Evolutionary conservation across 1,140 invertebrate genomes (phyloP), one percentile per base, ranked within the genome.

Genomic region (Calephelis nemesis): DNA sequence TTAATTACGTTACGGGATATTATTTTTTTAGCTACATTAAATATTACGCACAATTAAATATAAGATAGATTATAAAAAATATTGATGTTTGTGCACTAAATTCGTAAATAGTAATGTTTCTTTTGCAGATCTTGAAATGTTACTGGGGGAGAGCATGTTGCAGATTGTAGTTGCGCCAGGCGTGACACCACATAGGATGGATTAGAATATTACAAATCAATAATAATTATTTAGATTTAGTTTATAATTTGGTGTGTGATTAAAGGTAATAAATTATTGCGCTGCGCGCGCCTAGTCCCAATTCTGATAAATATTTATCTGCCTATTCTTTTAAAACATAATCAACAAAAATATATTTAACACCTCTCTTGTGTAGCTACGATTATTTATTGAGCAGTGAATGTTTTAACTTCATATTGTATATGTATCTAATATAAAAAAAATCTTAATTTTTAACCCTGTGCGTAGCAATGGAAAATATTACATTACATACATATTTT

Each of bases 401-500:
- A 71, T 82, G 74, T 72, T 75, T 70, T 81, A 45, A 76, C 74
- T 78, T 82, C 80, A 85, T 82, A 84, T 82, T 83, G 78, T 83
- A 76, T 81, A 71, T 79, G 63, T 77, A 75, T 66, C 70, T 77
- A 79, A 73, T 74, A 76, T 77, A 71, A 73, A 82, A 71, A 45
- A 45, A 85, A 85, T 77, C 75, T 83, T 84, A 76, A 85, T 58
- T 30, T 78, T 84, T 81, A 82, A 81, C 74, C 82, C 81, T 80
- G 82, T 87, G 84, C 81, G 81, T 78, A 78, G 81, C 76, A 74
- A 78, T 74, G 74, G 70, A 81, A 85, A 86, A 83, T 83, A 81
- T 82, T 83, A 84, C 76, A 83, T 78, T 87, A 87, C 85, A 91
- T 88, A 90, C 85, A 91, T 88, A 90, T 87, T 88, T 89, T 87